Evolutionary conservation across 2,113 vertebrate genomes (phyloP), one percentile per base, ranked within the genome.

Genomic region (Cranoglanis bouderius): DNA sequence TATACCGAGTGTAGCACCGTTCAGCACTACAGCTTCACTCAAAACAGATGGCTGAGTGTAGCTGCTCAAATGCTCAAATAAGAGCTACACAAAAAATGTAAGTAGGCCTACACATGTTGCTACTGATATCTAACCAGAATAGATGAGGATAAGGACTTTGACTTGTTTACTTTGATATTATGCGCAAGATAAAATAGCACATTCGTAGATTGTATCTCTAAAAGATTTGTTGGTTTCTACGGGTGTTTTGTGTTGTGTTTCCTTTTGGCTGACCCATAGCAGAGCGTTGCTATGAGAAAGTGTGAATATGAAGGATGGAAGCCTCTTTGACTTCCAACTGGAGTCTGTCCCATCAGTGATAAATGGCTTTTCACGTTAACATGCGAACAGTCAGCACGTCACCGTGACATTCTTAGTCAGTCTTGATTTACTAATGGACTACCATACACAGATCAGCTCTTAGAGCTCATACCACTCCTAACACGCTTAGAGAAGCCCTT

Each of bases 351-450:
- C 88, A 90, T 91, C 72, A 91, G 88, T 94, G 94, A 95, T 94
- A 87, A 93, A 94, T 92, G 91, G 86, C 85, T 94, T 94, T 95
- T 95, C 90, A 92, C 94, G 93, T 32, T 3, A 51, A 85, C 92
- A 65, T 93, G 92, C 84, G 91, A 93, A 91, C 91, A 89, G 89
- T 88, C 90, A 72, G 86, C 93, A 89, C 91, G 85, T 91, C 89
- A 87, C 88, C 77, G 94, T 85, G 88, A 96, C 92, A 95, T 96
- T 95, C 93, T 88, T 91, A 80, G 32, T 81, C 14, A 63, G 72
- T 78, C 80, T 84, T 70, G 6, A 84, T 84, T 87, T 70, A 78
- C 72, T 72, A 82, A 85, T 21, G 85, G 85, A 74, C 83, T 35
- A 63, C 67, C 57, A 90, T 55, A 90, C 87, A 87, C 72, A 81